Evolutionary conservation across 2,888 invertebrate genomes (phyloP), one percentile per base, ranked within the genome.

Genomic region (Agrotis clavis): DNA sequence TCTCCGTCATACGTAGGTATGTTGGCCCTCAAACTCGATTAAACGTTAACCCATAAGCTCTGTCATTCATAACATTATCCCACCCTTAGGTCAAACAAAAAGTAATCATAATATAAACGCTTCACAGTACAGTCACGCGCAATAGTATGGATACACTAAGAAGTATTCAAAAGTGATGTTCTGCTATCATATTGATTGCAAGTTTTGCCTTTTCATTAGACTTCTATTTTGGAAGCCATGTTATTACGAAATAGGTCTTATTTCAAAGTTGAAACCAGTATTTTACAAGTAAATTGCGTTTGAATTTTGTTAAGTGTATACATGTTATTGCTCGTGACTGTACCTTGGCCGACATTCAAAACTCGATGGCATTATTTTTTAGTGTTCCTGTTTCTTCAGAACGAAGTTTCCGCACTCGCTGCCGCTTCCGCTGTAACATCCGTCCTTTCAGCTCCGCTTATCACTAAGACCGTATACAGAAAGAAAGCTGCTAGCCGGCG

Each of bases 351-450:
- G 21, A 19, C 25, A 71, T 25, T 71, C 14, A 54, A 74, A 65
- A 13, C 41, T 14, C 0, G 11, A 41, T 14, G n/a, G 16, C 45
- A 30, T 72, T n/a, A 72, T 51, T 75, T 72, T 72, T 72, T n/a
- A 66, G 13, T 75, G 48, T 72, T 72, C 67, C 72, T 67, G 76
- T 67, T 50, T 21, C 66, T 75, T 50, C 4, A 18, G 18, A 3
- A 9, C 2, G 13, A 66, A 65, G 48, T 75, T 19, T 13, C 66
- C 65, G 18, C 48, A 0, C 18, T 16, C 41, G 74, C 71, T 56
- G 7, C 11, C 66, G 54, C 72, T 56, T 72, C 72, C 72, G 48
- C 9, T 30, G n/a, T 6, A 18, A 71, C 71, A 63, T 74, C 74
- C 71, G 69, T 25, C 14, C 16, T n/a, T 41, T 1, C 16, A 16